These are phyloP conservation scores for Trypoxylon attenuatum DNA, from an alignment of 2,888 invertebrate genomes.

Conservation along the genomic window DNA sequence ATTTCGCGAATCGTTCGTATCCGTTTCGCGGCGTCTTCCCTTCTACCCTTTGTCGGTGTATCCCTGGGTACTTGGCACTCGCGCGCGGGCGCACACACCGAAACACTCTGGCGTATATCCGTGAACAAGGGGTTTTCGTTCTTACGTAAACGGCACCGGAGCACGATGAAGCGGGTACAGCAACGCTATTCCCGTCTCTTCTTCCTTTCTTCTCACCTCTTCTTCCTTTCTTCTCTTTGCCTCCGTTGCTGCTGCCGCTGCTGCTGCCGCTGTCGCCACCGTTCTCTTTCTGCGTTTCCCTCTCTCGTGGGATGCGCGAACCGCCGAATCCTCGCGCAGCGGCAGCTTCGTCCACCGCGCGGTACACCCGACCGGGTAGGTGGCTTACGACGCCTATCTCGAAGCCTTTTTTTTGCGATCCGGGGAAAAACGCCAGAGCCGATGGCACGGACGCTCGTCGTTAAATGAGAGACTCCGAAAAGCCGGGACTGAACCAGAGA, in stretches of 20 bases:
- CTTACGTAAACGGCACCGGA: slow-evolving; percentile 55
- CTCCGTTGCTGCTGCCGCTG: too few relatives aligned
- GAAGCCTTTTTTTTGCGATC: slow-evolving; percentile 3
- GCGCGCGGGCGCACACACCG: slow-evolving; percentile 34
- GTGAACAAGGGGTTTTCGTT: slow-evolving; percentile 36
- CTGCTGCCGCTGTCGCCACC: too few relatives aligned
- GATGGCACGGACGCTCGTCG: slow-evolving; percentile 46
- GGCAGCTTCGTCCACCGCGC: neutral
- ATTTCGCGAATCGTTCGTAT: slow-evolving; percentile 34
- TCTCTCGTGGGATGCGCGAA: neutral
- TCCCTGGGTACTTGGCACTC: slow-evolving; percentile 42
- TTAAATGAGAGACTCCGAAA: slow-evolving; percentile 55
- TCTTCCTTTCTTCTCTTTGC: too few relatives aligned
- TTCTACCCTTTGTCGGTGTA: slow-evolving; percentile 21
- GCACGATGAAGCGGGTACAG: too few relatives aligned
- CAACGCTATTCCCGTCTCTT: too few relatives aligned
- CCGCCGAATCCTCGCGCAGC: neutral
- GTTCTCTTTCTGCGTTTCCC: too few relatives aligned
- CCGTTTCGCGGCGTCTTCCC: slow-evolving; percentile 10
- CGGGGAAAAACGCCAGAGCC: slow-evolving; percentile 34
- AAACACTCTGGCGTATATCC: slow-evolving; percentile 1
- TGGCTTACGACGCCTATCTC: neutral
- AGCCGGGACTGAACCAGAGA: slow-evolving; percentile 47
- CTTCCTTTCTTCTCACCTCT: too few relatives aligned
- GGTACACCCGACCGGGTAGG: neutral